Base-by-base conservation (phyloP, 2,797 vertebrate genomes). In the Microtus californicus region DNA sequence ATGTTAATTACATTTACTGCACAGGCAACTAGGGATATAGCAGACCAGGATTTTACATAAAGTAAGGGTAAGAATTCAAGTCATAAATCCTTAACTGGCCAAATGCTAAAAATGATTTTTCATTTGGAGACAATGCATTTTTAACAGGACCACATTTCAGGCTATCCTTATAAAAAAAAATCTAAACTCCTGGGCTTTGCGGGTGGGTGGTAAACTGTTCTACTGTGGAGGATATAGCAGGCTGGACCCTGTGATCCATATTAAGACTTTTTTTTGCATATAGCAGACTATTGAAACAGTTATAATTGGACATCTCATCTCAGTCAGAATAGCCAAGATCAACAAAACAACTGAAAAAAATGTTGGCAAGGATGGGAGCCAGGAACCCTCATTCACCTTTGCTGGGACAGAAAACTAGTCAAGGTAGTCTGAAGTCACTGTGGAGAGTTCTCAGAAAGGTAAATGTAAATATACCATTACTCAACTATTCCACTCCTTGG, bases 1-100 rank as follows among this genome's bases (percentile, higher is more conserved):
- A 92, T 92, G 85, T 88, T 54, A 78, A 19, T 95, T 87, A 86
- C 34, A 89, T 92, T 89, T 80, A 79, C 63, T 73, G 80, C 40
- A 63, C 37, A 77, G 34, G 34, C 15, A 93, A 76, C 40, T 87
- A 31, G 91, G 10, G 10, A 25, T 88, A 3, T 73, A 51, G 3
- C 54, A 76, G 29, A 61, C 19, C 11, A 63, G 29, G 40, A 76
- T 45, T 59, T 19, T 19, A 45, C 67, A 56, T 73, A 54, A 73
- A 37, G 51, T 54, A 40, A 40, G 23, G 4, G 21, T 87, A 51
- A 87, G n/a, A 56, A 87, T 73, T 56, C n/a, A 87, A 73, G 6
- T 85, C 81, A 85, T 65, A 67, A 85, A 48, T 67, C 61, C 9
- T 56, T 73, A 73, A 87, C 25, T 29, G 73, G 15, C 48, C 67